A percentile compares a stretch with the other conserved stretches of the same genome.
These are phyloP conservation scores for Himantopus leucocephalus DNA, from an alignment of 2,113 vertebrate genomes.

Conservation along the genomic window DNA sequence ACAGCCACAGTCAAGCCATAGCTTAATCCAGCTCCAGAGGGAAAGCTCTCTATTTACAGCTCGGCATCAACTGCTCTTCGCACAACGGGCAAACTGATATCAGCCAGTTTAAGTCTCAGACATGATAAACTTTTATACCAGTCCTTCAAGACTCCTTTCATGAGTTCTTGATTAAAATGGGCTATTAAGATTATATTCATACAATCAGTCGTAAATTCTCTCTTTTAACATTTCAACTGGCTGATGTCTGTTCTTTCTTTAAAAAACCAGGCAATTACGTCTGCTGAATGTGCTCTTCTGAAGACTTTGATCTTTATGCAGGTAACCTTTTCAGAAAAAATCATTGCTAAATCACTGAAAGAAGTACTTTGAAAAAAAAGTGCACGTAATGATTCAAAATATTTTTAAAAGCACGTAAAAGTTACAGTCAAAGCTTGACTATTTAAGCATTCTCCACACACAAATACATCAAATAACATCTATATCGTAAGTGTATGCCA, in stretches of 20 bases:
- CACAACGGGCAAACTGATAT: background rate
- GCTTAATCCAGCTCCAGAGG: background rate
- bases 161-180: background rate
- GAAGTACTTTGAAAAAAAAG: background rate
- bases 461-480: background rate
- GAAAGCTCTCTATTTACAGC: background rate
- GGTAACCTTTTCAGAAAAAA: background rate
- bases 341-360: background rate
- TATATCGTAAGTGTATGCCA: background rate
- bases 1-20: background rate
- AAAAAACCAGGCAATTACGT: background rate
- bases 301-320: background rate
- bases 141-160: background rate
- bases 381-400: background rate
- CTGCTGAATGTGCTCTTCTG: background rate
- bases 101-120: background rate
- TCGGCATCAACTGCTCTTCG: fast-evolving
- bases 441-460: background rate
- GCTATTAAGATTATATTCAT: background rate
- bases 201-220: background rate
- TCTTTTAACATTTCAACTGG: background rate
- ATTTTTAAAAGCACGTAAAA: background rate
- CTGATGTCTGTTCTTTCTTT: background rate
- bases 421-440: background rate
- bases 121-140: background rate